Evolutionary conservation across 2,888 invertebrate species (phyloP), one percentile per base, ranked within the genome.

Genomic region (Hydroisotoma schaefferi): DNA sequence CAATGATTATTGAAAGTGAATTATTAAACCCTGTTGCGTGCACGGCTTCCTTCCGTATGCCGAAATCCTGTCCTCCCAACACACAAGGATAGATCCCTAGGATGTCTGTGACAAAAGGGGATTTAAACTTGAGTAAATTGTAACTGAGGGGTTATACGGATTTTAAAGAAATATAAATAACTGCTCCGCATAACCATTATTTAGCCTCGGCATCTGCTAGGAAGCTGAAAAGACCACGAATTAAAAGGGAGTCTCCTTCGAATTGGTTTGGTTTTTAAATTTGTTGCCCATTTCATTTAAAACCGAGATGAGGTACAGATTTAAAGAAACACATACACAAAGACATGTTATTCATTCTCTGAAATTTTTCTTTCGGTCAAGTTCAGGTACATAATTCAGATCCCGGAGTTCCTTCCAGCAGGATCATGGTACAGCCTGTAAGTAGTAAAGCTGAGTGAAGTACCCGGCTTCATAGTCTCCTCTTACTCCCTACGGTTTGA

Each of bases 281-380:
- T 53, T 53, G 53, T 53, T 53, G 53, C 40, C 53, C 53, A 53
- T 53, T 53, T 53, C 53, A 53, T 53, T 53, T 53, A 53, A 52
- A 52, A 53, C 53, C 53, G 53, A 53, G 53, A 53, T 53, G 53
- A 53, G 53, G 53, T 53, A 22, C 37, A 33, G 53, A 53, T 53
- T 53, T 53, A 53, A 53, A 53, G 53, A 53, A 53, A 53, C 53
- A 52, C 8, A 40, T 20, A 26, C 43, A 53, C 53, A 53, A 53
- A 53, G 46, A 46, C 46, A 22, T 46, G 15, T 29, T 22, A 25
- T 23, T 8, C 47, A 8, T 25, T 43, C 25, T 8, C 8, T 47
- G 23, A n/a, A 47, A 20, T 47, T 47, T 18, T 25, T 15, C 25
- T 2, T 27, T 49, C 5, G 27, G 18, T 25, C 27, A n/a, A 5